Evolutionary conservation across 1,140 invertebrate species (phyloP), one percentile per base, ranked within the genome.

Genomic region (Mizuhopecten yessoensis): DNA sequence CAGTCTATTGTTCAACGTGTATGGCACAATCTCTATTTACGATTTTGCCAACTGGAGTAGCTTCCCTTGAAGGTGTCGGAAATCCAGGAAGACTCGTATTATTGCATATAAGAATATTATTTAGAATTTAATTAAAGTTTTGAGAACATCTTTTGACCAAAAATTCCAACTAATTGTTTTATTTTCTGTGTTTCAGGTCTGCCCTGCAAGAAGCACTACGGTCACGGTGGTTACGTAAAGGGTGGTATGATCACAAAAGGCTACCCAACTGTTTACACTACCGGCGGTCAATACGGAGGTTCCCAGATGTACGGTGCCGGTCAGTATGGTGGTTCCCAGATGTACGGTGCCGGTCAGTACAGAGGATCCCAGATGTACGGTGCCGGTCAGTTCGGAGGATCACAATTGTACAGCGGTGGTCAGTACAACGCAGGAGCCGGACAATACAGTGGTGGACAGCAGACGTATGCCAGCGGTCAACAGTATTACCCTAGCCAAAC

Each of bases 141-240:
- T n/a, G n/a, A n/a, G n/a, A n/a, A n/a, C n/a, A n/a, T n/a, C n/a
- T n/a, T n/a, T n/a, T n/a, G n/a, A n/a, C n/a, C n/a, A n/a, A n/a
- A n/a, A n/a, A n/a, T n/a, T n/a, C n/a, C n/a, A n/a, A n/a, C n/a
- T n/a, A n/a, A n/a, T n/a, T n/a, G n/a, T n/a, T n/a, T n/a, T n/a
- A n/a, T 75, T 75, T 75, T 75, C 23, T 75, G 57, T 75, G 57
- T 75, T 29, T 75, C 57, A 75, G 57, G 57, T 29, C 57, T 75
- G 57, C 57, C 57, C 23, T 75, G 57, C 57, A 75, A 75, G 57
- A 75, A 75, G 57, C 57, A 75, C 57, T 17, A 29, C 29, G n/a
- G n/a, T n/a, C n/a, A n/a, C n/a, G 57, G 57, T 29, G 57, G 57
- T 5, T 75, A 75, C 23, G 57, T 75, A 29, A 75, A 29, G 23